Evolutionary conservation across 2,113 vertebrate genomes (phyloP).

Genomic region (Pavo muticus): DNA sequence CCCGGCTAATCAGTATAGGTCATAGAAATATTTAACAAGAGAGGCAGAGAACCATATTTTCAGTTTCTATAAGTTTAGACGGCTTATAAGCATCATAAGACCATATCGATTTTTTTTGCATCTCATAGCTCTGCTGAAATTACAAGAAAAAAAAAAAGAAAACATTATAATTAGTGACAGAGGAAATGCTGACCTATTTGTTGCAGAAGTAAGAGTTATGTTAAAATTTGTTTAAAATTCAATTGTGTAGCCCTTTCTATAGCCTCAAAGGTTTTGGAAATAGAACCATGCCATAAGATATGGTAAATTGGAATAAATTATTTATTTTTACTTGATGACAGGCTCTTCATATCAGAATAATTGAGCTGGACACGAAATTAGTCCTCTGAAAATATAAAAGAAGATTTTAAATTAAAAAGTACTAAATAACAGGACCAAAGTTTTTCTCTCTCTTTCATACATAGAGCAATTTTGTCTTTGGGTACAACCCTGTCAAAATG

Average conservation of each 20-base stretch:
- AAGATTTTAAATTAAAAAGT: neutral
- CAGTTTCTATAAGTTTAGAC: neutral
- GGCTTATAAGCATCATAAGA: neutral
- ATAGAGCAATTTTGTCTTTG: neutral
- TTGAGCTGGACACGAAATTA: neutral
- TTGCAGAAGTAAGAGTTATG: neutral
- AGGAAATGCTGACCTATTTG: neutral
- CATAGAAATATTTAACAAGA: conserved; percentile 23
- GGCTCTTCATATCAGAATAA: neutral
- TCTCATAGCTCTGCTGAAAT: neutral
- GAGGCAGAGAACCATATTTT: neutral
- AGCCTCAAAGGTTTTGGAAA: neutral
- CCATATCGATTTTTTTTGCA: neutral
- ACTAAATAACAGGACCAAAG: neutral
- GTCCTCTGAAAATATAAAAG: neutral
- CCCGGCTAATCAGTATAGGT: conserved; percentile 19
- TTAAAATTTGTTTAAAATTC: neutral
- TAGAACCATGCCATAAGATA: rapidly evolving
- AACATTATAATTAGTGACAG: neutral
- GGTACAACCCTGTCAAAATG: neutral
- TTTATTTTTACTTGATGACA: neutral
- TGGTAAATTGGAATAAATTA: neutral
- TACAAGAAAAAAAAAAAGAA: neutral
- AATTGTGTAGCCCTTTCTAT: neutral
- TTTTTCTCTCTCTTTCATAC: neutral